Base-by-base conservation (phyloP, 2,888 invertebrate species). In the Drosophila kokeensis region DNA sequence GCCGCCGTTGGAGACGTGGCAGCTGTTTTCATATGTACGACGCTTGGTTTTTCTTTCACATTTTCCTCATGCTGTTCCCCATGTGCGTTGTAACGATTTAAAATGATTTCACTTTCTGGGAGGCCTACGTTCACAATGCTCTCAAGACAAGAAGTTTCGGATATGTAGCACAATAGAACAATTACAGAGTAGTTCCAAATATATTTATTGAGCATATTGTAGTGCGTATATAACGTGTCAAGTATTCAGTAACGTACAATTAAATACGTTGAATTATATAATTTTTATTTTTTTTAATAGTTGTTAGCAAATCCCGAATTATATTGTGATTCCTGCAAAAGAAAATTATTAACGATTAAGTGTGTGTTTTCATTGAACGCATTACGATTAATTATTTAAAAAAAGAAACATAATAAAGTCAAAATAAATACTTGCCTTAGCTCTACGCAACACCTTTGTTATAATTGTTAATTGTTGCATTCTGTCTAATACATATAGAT, bases 171-270 rank as follows among this genome's bases (percentile, higher is more conserved):
- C 18, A 76, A 48, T 15, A 76, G 21, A 60, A 83, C 45, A 49
- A 67, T 60, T 54, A 83, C 32, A 21, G 58, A 40, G 48, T 52
- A 69, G 29, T 62, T 81, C 81, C 76, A 81, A 58, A 69, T 45
- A 13, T 52, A 63, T 60, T 58, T 69, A 65, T 38, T 61, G 45
- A 48, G 49, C 79, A 80, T 80, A 59, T 66, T 80, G 69, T 27
- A 36, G 4, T 45, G 24, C 30, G 36, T 53, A 21, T 36, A 15
- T 38, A 24, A 32, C 11, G 29, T 24, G 11, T 53, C 15, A 24
- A 11, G 21, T 36, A 60, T 27, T 27, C 45, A 45, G 42, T 21
- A 27, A 34, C 21, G 18, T 61, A 4, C 36, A 36, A 29, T 11
- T n/a, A 24, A 59, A 36, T 21, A 27, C 15, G 32, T 18, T n/a